Conservation (phyloP, 2,113 vertebrate genomes). For the Chlorocebus sabaeus region DNA sequence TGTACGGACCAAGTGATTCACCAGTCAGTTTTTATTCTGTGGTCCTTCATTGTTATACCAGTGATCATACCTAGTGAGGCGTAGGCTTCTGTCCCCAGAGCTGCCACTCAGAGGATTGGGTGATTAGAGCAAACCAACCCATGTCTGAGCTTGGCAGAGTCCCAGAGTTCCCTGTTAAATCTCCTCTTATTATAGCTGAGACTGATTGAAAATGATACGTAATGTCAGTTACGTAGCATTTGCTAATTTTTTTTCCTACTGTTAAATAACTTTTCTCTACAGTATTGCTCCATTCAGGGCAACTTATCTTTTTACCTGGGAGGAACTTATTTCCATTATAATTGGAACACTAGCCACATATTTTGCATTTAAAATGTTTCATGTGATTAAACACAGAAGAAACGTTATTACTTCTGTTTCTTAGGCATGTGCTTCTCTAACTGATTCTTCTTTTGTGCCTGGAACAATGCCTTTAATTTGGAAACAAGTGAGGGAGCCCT, state of each 20-base stretch:
- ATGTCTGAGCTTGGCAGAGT: background rate
- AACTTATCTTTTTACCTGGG: slow-evolving; percentile 70
- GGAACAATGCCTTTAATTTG: slow-evolving; percentile 62
- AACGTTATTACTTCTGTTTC: slow-evolving; percentile 62
- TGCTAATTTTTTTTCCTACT: background rate
- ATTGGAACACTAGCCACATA: slow-evolving; percentile 29
- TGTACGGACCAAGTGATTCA: background rate
- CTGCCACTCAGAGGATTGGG: background rate
- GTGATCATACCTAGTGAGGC: background rate
- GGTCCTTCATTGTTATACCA: background rate
- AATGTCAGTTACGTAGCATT: slow-evolving; percentile 18
- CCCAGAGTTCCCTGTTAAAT: background rate
- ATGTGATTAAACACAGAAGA: slow-evolving; percentile 61
- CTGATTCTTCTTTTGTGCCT: slow-evolving; percentile 46
- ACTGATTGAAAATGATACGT: slow-evolving; percentile 2
- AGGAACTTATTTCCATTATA: slow-evolving; percentile 72
- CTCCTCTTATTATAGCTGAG: background rate
- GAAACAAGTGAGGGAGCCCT: slow-evolving; percentile 28
- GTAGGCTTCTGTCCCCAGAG: background rate
- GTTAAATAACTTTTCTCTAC: background rate
- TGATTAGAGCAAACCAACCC: background rate
- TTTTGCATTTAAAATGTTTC: slow-evolving; percentile 76
- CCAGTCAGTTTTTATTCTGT: background rate
- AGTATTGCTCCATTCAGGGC: slow-evolving; percentile 40
- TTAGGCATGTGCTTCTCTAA: slow-evolving; percentile 41